A percentile compares a stretch with the other conserved stretches of the same genome.
phyloP scores from a whole-genome alignment of 2,797 vertebrate species.

The Aselliscus stoliczkanus region DNA sequence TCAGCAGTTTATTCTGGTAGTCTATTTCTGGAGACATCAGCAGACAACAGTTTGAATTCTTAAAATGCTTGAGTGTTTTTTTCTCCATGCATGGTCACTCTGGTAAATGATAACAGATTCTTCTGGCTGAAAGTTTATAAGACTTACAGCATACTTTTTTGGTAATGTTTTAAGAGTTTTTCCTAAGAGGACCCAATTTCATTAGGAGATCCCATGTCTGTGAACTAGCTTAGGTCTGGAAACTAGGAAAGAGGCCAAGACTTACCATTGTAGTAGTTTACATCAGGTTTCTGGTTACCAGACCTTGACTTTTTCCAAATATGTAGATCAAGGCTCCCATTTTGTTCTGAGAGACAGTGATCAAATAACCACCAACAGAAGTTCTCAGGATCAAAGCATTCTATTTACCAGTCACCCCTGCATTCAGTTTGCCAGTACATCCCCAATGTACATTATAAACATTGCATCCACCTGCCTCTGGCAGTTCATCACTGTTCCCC shows the following conservation, averaged over 20 bases:
- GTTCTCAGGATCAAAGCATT: not conserved
- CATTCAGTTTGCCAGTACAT: not conserved
- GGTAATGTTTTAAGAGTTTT: not conserved
- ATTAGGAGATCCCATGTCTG: not conserved
- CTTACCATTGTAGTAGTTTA: not conserved
- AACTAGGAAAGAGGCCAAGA: not conserved
- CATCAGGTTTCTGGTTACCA: not conserved
- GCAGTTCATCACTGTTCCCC: not conserved
- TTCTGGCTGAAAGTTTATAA: not conserved
- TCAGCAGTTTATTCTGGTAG: not conserved
- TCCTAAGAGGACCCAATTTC: not conserved
- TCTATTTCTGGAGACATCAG: not conserved
- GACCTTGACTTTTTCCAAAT: not conserved
- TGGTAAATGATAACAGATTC: not conserved
- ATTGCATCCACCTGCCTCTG: not conserved
- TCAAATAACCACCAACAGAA: not conserved
- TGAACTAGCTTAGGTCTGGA: not conserved
- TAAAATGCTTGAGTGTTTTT: not conserved
- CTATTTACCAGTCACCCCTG: not conserved
- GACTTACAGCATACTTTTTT: not conserved
- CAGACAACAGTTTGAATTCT: not conserved
- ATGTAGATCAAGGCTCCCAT: not conserved
- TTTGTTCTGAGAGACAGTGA: not conserved
- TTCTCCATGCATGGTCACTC: not conserved
- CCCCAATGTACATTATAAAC: not conserved